phyloP scores from a whole-genome alignment of 2,797 vertebrate species.

The Florisuga fusca region DNA sequence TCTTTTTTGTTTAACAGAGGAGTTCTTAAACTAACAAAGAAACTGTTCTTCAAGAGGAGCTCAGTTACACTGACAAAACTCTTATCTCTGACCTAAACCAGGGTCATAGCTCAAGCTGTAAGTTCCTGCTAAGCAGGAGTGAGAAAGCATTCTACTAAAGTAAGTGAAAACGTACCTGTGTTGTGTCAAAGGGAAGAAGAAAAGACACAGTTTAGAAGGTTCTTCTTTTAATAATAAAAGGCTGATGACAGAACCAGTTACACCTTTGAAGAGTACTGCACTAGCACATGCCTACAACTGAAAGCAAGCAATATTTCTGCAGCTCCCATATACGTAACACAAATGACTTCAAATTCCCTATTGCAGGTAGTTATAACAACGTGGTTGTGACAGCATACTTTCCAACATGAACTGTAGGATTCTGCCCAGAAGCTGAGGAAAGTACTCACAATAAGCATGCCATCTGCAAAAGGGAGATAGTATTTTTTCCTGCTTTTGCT shows the following conservation, averaged over 20 bases:
- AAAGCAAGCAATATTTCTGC: not conserved
- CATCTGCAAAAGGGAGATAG: not conserved
- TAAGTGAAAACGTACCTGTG: not conserved
- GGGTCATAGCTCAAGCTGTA: not conserved
- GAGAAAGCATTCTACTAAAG: not conserved
- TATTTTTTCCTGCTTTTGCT: not conserved
- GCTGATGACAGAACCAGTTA: not conserved
- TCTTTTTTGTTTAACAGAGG: constrained; percentile 23
- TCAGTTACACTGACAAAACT: not conserved
- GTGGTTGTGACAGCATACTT: not conserved
- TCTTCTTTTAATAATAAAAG: not conserved
- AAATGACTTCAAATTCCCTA: not conserved
- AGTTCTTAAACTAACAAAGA: not conserved
- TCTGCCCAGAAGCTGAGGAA: not conserved
- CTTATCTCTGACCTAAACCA: not conserved
- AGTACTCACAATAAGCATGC: fast-evolving
- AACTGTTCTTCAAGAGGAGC: not conserved
- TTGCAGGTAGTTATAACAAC: not conserved
- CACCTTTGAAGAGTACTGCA: not conserved
- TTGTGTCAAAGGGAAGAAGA: not conserved
- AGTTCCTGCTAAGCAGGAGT: not conserved
- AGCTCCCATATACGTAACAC: not conserved
- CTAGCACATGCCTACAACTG: not conserved
- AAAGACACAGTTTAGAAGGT: not conserved
- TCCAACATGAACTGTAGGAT: not conserved